Evolutionary conservation across 2,888 invertebrate species (phyloP), one percentile per base, ranked within the genome.

Genomic region (Cantharis rustica): DNA sequence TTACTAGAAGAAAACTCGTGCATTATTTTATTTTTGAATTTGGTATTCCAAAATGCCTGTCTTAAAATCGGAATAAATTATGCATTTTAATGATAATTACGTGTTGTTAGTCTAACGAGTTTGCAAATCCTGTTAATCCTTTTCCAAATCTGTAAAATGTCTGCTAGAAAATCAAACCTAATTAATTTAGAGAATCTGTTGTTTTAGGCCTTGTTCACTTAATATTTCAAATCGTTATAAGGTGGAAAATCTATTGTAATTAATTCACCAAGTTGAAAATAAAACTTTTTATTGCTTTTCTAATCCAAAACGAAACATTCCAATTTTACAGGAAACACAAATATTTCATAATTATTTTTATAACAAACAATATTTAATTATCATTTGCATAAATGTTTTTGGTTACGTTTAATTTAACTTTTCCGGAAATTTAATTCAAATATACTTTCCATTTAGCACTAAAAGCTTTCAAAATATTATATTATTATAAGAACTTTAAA

Each of bases 131-230:
- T 47, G 47, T 47, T 47, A 47, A 47, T 47, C 47, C 47, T 47
- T 47, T 47, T 47, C 47, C 47, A 47, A 47, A 47, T 47, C 47
- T 47, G 47, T 47, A 16, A 23, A 66, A 66, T 23, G 17, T 66
- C 23, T 20, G 16, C 20, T 66, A n/a, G 20, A 66, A 66, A 66
- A 15, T 66, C 15, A 66, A 66, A 23, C 64, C 13, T 20, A 66
- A 66, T 66, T 23, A 66, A 66, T 66, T 66, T 66, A n/a, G 64
- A n/a, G 20, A 66, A 66, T 66, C 64, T 23, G 64, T 66, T 66
- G 64, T 66, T 66, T 66, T 66, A 66, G 64, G 64, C 23, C 64
- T 66, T 66, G 64, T 66, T 66, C 64, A 23, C 64, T 66, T 23
- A 27, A 27, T 27, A 66, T 66, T 66, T 66, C 23, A 66, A 66